Evolutionary conservation across 1,140 invertebrate genomes (phyloP), one percentile per base, ranked within the genome.

Genomic region (Proctacanthus coquilletti): DNA sequence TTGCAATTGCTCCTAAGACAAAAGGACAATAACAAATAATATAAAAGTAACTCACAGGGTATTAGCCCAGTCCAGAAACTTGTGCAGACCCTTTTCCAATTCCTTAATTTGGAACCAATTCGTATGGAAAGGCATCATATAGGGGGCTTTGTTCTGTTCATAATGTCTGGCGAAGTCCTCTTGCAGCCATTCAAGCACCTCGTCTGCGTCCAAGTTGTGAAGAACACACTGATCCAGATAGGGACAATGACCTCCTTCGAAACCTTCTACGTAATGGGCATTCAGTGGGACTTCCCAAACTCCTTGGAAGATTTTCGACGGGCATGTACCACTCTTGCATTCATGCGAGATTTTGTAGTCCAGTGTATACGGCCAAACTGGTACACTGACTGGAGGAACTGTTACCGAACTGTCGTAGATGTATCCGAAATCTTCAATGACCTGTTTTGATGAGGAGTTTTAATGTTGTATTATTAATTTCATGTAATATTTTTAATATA

Each of bases 201-300:
- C 84, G 36, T 85, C 68, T 9, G 80, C 69, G 50, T 89, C 84
- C 45, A 85, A 77, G 57, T 88, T 88, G 48, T 87, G 84, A 19
- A 93, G 70, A 2, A 91, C 87, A 56, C 89, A 94, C 63, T 93
- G 88, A 58, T 93, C 89, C 46, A 92, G 65, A 49, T 91, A 88
- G 2, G 86, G 84, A 50, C 89, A 94, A 50, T 89, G 86, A 3
- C 88, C 88, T 18, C 86, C 87, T 62, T 89, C 85, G 42, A 77
- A 89, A 29, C 74, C 75, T 52, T 87, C 83, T 6, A 89, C 81
- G 50, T 82, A 91, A 56, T 93, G 84, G 13, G 85, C 81, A 52
- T 94, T 94, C 43, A 94, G 59, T 13, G 89, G 89, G n/a, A 93
- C 70, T 63, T 94, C 87, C 89, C 89, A 94, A 3, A 93, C 70